Percentiles rank a stretch among this genome's conserved stretches.
These are phyloP conservation scores for Protaetia brevitarsis DNA, from an alignment of 1,140 invertebrate genomes.

Conservation along the genomic window DNA sequence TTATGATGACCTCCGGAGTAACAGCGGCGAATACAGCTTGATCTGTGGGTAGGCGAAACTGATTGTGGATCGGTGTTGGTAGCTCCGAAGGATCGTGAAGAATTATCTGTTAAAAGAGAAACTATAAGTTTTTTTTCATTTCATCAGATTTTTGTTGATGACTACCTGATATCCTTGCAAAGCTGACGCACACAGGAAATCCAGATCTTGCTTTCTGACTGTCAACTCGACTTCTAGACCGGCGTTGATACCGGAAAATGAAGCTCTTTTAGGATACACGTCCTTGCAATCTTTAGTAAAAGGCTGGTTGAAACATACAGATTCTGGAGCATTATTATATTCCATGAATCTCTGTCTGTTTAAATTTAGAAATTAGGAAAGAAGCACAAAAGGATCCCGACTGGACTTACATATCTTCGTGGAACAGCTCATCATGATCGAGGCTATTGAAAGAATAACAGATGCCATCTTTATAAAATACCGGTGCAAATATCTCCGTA, in stretches of 20 bases:
- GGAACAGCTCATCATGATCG: constrained; percentile 54
- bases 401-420: constrained; percentile 46
- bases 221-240: constrained; percentile 51
- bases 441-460: constrained; percentile 67
- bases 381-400: too few relatives aligned
- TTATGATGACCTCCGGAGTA: constrained; percentile 32
- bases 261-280: constrained; percentile 51
- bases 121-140: background rate
- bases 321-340: background rate
- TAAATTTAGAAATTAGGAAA: background rate
- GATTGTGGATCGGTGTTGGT: constrained; percentile 53
- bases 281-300: constrained; percentile 33
- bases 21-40: constrained; percentile 48
- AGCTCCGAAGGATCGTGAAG: constrained; percentile 57
- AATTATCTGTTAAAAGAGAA: constrained; percentile 51
- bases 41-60: constrained; percentile 53
- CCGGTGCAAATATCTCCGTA: constrained; percentile 55
- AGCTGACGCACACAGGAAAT: constrained; percentile 50
- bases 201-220: constrained; percentile 47
- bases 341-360: background rate
- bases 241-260: constrained; percentile 49
- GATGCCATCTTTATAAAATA: constrained; percentile 64
- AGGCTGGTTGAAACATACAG: constrained; percentile 10
- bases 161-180: constrained; percentile 52
- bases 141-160: background rate